Conservation (phyloP, 2,888 invertebrate species). For the Nebria salina region DNA sequence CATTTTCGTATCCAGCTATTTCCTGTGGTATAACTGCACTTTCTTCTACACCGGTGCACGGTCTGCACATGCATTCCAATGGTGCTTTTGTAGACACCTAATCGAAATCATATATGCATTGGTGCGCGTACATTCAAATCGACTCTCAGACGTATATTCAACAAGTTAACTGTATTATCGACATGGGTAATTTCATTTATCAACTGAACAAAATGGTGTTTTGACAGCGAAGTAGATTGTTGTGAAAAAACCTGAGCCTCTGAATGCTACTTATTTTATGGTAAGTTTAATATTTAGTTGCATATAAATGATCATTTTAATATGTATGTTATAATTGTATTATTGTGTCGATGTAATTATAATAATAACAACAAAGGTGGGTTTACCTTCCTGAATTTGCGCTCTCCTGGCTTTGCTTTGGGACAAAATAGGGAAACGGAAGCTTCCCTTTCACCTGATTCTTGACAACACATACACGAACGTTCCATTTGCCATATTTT, state of each 20-base stretch:
- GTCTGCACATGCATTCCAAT: slow-evolving; percentile 92
- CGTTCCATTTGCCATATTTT: slow-evolving; percentile 97
- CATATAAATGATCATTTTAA: background rate
- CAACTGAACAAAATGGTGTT: slow-evolving; percentile 44
- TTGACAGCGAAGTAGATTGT: slow-evolving; percentile 36
- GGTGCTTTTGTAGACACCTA: slow-evolving; percentile 93
- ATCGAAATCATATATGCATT: slow-evolving; percentile 52
- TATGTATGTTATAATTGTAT: background rate
- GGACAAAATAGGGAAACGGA: slow-evolving; percentile 89
- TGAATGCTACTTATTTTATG: slow-evolving; percentile 18
- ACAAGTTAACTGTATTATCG: slow-evolving; percentile 17
- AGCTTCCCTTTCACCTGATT: slow-evolving; percentile 91
- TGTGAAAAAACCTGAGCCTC: slow-evolving; percentile 18
- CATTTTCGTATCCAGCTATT: slow-evolving; percentile 85
- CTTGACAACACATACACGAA: slow-evolving; percentile 95
- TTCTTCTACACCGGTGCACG: slow-evolving; percentile 89
- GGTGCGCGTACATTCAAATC: background rate
- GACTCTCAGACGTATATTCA: background rate
- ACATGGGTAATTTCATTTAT: slow-evolving; percentile 10
- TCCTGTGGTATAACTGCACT: slow-evolving; percentile 89
- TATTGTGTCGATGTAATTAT: background rate
- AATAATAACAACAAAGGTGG: slow-evolving; percentile 13
- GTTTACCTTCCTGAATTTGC: slow-evolving; percentile 82
- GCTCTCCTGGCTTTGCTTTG: slow-evolving; percentile 85
- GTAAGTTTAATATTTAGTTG: slow-evolving; percentile 26